Base-by-base conservation (phyloP, 2,797 vertebrate genomes). In the Amphiprion clarkii region DNA sequence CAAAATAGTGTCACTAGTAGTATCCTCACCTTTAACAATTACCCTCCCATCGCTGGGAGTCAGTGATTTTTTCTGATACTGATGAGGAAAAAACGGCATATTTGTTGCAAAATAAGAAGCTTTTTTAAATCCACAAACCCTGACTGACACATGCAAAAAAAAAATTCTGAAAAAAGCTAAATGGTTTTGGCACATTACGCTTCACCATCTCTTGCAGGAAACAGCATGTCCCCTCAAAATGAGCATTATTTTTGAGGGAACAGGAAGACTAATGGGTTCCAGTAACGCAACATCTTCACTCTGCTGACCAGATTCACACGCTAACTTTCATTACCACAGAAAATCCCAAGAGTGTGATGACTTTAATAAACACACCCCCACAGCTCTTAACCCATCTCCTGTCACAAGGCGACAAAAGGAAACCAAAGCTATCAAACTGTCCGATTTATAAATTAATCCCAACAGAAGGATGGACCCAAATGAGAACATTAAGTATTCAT, bases 41-140 rank as follows among this genome's bases (percentile, higher is more conserved):
- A 23, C 19, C 59, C 62, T 72, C 60, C 49, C 48, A 70, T 77
- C 55, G 58, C 12, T 76, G 21, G 36, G 49, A 44, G 40, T 33
- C 66, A 33, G 16, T 68, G 23, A 67, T 65, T 83, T 77, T 61
- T 87, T 84, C 83, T 51, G 71, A 62, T 74, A 64, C 51, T 19
- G 40, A 53, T 42, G 51, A 66, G 56, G 55, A 42, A 78, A 51
- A 33, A 51, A 39, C 27, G 31, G 54, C 56, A 49, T 53, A 54
- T 86, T 78, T 81, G 74, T 73, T 66, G 33, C 14, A 67, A 76
- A 67, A 75, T 90, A 88, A 90, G 74, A 77, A 74, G 87, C 84
- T 93, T 93, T 87, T 75, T 60, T 85, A 86, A 91, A 93, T 84
- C 86, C 87, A 76, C 74, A 87, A 85, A 83, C 87, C 76, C 76